These are phyloP conservation scores for Seriola dumerili DNA, from an alignment of 2,113 vertebrate species.

Conservation along the genomic window DNA sequence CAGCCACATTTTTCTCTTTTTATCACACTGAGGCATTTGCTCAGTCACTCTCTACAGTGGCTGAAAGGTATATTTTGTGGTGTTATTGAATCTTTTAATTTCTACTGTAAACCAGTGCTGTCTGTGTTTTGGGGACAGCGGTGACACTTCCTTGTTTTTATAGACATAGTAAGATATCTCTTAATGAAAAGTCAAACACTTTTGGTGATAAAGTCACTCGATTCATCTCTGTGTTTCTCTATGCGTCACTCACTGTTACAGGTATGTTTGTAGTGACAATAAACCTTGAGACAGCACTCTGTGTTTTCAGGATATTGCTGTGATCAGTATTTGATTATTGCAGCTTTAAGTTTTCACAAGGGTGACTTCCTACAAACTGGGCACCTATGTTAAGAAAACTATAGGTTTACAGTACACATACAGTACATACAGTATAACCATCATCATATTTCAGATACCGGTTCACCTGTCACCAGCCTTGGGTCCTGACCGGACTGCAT, in stretches of 20 bases:
- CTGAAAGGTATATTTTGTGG: slow-evolving; percentile 9
- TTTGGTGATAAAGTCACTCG: neutral
- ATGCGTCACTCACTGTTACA: neutral
- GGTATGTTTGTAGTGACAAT: neutral
- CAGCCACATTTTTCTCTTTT: slow-evolving; percentile 2
- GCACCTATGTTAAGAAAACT: neutral
- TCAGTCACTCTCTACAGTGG: neutral
- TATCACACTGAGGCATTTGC: slow-evolving; percentile 6
- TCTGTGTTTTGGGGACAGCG: neutral
- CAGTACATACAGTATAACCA: neutral
- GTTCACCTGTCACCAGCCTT: neutral
- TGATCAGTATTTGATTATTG: neutral
- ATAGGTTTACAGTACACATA: neutral
- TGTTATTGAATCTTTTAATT: slow-evolving; percentile 25
- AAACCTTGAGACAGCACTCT: neutral
- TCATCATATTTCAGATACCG: slow-evolving; percentile 3
- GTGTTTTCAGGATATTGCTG: neutral
- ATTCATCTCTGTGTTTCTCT: neutral
- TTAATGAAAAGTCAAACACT: neutral
- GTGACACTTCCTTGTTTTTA: neutral
- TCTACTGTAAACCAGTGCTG: neutral
- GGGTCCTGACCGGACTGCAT: neutral
- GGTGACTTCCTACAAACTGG: neutral
- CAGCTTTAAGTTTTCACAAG: neutral
- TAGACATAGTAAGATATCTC: neutral